Conservation (phyloP, 2,113 vertebrate genomes). For the Mus pahari region DNA sequence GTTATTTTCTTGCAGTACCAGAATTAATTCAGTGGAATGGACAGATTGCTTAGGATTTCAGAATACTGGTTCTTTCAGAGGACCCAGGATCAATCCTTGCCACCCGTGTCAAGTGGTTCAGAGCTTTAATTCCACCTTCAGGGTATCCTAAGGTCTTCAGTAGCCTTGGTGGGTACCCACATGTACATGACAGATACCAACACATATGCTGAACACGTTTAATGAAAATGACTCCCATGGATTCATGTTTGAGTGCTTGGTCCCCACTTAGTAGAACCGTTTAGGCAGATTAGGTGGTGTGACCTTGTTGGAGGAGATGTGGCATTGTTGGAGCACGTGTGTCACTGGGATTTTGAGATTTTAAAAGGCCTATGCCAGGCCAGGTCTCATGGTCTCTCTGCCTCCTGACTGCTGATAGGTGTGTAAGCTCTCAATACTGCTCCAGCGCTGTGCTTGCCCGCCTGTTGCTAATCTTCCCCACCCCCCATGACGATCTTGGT, state of each 20-base stretch:
- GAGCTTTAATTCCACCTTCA: background rate
- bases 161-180: too few species aligned
- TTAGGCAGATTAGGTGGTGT: background rate
- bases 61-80: background rate
- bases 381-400: background rate
- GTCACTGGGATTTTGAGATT: background rate
- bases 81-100: background rate
- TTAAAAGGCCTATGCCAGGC: background rate
- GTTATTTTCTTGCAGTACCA: background rate
- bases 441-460: rapidly evolving
- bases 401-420: background rate
- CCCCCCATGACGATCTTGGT: background rate
- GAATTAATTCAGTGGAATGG: background rate
- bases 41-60: background rate
- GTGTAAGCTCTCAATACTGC: background rate
- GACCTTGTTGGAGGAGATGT: background rate
- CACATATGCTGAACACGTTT: too few species aligned
- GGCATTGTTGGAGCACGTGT: background rate
- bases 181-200: background rate
- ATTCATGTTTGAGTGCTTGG: background rate
- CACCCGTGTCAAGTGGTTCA: background rate
- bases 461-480: background rate
- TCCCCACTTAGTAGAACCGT: background rate
- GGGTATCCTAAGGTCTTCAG: background rate
- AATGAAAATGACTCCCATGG: background rate